Conservation (phyloP, 1,140 invertebrate species). For the Protaetia brevitarsis region DNA sequence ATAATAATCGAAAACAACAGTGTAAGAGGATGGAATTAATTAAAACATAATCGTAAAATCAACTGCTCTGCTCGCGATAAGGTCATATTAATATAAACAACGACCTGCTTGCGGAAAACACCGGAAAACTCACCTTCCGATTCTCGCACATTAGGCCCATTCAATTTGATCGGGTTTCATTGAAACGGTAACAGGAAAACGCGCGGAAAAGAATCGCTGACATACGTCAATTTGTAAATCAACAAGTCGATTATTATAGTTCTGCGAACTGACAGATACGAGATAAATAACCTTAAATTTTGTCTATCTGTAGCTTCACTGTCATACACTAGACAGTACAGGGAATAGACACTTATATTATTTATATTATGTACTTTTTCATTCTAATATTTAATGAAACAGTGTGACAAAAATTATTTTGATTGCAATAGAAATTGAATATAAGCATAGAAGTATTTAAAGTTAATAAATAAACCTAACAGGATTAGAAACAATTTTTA, state of each 20-base stretch:
- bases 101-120: not conserved
- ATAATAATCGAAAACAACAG: constrained; percentile 2
- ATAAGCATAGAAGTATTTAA: no score
- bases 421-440: no score
- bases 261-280: not conserved
- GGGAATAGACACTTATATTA: no score
- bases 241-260: not conserved
- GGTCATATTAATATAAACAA: constrained; percentile 2
- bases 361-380: no score
- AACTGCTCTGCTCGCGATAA: not conserved
- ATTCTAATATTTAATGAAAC: no score
- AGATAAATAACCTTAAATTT: constrained; percentile 2
- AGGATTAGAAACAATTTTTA: no score
- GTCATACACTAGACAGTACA: no score
- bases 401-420: no score
- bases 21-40: not conserved
- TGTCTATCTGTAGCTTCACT: no score
- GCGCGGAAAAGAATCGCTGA: not conserved
- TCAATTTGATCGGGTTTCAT: not conserved
- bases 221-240: not conserved
- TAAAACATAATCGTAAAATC: not conserved
- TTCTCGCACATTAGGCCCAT: not conserved
- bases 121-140: constrained; percentile 6
- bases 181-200: not conserved
- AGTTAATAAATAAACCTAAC: no score